A percentile compares a stretch with the other conserved stretches of the same genome.
Evolutionary conservation across 2,888 invertebrate genomes (phyloP).

Genomic region (Drosophila ustulata): DNA sequence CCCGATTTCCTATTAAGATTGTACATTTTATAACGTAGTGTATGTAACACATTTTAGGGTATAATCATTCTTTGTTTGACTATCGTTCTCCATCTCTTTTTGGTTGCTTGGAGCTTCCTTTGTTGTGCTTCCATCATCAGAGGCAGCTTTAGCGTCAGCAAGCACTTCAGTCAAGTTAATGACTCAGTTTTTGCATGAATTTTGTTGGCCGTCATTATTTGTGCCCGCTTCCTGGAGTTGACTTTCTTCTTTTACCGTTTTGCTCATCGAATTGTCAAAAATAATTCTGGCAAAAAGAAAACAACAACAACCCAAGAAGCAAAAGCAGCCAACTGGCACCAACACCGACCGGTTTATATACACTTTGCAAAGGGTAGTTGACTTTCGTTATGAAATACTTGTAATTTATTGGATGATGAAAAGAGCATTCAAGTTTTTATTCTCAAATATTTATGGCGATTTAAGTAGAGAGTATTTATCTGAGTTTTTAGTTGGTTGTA

Average conservation of each 20-base stretch:
- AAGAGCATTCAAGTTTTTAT: neutral
- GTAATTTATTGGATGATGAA: neutral
- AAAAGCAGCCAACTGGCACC: constrained; percentile 34
- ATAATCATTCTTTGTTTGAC: constrained; percentile 6
- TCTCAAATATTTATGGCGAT: neutral
- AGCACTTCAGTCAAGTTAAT: constrained; percentile 56
- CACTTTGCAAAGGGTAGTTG: neutral
- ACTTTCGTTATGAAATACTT: neutral
- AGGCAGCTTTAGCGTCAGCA: constrained; percentile 9
- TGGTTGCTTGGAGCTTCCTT: constrained; percentile 29
- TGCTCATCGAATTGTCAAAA: constrained; percentile 60
- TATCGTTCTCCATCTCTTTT: neutral
- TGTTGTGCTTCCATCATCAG: constrained; percentile 20
- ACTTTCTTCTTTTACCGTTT: constrained; percentile 61
- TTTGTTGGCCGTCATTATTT: constrained; percentile 45
- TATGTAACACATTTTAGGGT: constrained; percentile 4
- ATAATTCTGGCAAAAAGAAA: constrained; percentile 39
- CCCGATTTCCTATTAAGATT: constrained; percentile 2
- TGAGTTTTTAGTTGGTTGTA: neutral
- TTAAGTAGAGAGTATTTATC: neutral
- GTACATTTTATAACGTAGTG: neutral
- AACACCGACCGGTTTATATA: constrained; percentile 24
- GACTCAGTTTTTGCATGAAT: constrained; percentile 57
- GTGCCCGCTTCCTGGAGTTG: constrained; percentile 58
- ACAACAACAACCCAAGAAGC: constrained; percentile 18